These are phyloP conservation scores for Tortricodes alternella DNA, from an alignment of 2,888 invertebrate genomes.

Conservation along the genomic window DNA sequence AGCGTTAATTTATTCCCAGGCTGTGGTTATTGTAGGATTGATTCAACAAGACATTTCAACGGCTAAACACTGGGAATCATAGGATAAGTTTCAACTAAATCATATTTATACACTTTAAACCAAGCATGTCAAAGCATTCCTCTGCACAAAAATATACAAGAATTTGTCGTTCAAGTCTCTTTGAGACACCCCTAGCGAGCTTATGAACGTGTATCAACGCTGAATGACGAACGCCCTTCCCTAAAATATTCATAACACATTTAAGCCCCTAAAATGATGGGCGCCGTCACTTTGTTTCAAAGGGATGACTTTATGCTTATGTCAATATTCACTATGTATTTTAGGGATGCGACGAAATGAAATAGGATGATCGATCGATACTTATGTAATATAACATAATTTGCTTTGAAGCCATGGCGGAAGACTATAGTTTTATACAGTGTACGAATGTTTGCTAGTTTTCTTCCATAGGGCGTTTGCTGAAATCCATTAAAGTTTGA, in stretches of 20 bases:
- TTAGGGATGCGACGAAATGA: conserved; percentile 11
- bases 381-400: no score
- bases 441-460: no score
- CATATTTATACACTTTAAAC: no score
- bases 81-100: no score
- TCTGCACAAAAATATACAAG: background rate
- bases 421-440: no score
- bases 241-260: conserved; percentile 30
- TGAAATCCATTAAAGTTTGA: no score
- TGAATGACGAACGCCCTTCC: conserved; percentile 10
- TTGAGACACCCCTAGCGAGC: background rate
- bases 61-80: no score
- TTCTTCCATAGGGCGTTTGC: no score
- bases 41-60: no score
- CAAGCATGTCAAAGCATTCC: background rate
- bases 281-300: conserved; percentile 23
- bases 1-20: no score
- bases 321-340: conserved; percentile 26
- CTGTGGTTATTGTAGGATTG: no score
- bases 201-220: conserved; percentile 1
- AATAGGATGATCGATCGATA: background rate
- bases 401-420: no score
- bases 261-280: conserved; percentile 24
- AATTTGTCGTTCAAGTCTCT: background rate
- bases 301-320: conserved; percentile 21